phyloP scores from a whole-genome alignment of 53 echinoderm and acorn worm genomes.

The Antedon mediterranea region DNA sequence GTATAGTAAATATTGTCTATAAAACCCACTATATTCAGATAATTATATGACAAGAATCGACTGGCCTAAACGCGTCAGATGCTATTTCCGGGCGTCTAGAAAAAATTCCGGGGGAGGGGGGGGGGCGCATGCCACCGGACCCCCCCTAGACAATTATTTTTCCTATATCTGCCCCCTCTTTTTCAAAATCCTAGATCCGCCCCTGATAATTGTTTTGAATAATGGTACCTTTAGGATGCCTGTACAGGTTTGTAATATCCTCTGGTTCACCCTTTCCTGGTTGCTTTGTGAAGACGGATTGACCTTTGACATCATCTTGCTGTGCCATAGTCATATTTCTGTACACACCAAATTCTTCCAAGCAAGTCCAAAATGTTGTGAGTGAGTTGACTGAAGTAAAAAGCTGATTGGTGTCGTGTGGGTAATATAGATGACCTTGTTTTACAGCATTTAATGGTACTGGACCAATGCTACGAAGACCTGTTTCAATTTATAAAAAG shows the following conservation, averaged over 20 bases:
- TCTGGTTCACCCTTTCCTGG: not conserved
- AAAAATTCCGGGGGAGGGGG: too few species aligned
- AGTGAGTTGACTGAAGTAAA: not conserved
- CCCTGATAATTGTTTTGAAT: too few species aligned
- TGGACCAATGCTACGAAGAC: not conserved
- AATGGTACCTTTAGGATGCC: not conserved
- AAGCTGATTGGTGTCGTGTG: not conserved
- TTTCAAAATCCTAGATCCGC: too few species aligned
- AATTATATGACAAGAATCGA: too few species aligned
- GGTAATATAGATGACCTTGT: not conserved
- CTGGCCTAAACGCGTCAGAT: too few species aligned
- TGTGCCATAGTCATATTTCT: not conserved
- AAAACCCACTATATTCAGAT: too few species aligned
- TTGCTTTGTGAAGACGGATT: not conserved
- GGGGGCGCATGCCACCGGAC: too few species aligned
- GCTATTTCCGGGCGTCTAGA: too few species aligned
- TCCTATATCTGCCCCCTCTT: too few species aligned
- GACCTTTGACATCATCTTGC: not conserved
- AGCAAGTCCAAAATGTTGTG: not conserved
- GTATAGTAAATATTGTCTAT: too few species aligned
- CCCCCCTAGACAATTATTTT: too few species aligned
- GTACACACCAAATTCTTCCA: not conserved
- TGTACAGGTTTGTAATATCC: not conserved
- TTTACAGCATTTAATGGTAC: not conserved
- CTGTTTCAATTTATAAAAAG: not conserved